Evolutionary conservation across 2,113 vertebrate species (phyloP), one percentile per base, ranked within the genome.

Genomic region (Macquaria australasica): DNA sequence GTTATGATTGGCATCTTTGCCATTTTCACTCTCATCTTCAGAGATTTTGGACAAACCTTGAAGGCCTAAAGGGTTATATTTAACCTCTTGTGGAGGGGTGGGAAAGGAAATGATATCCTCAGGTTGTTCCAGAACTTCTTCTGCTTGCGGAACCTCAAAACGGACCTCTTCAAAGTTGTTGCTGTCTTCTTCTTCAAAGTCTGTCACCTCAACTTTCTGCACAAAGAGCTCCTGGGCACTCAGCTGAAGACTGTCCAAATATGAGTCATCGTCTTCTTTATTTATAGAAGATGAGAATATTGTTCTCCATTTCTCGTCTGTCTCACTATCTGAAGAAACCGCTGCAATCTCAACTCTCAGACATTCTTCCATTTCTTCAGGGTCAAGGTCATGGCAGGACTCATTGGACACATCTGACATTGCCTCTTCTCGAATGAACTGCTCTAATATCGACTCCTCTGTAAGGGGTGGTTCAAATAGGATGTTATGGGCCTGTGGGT

Each of bases 251-350:
- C 89, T 94, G 73, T 96, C 95, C 83, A 96, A 85, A 76, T 96
- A 96, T 34, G 94, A 95, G 86, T 96, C 96, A 28, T 96, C 96
- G 16, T 96, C 95, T 87, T 96, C 96, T 87, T 83, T 96, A 75
- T 96, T 96, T 71, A 96, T 96, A 10, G 96, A 96, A 39, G 96
- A 96, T 28, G 96, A 96, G 79, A 96, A 96, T 85, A 96, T 95
- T 4, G 91, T 76, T 90, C 96, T 93, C 96, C 96, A 96, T 85
- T 96, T 96, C 2, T 96, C 96, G 50, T 96, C 94, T 0, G 85
- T 81, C 6, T 96, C 96, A 73, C 91, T 93, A 51, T 96, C 95
- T 23, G 95, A 95, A 0, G 94, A 95, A 15, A 71, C 88, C 1
- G 85, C 95, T 21, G 92, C 95, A 45, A 96, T 94, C 79, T 96